These are phyloP conservation scores for Neosilurus hyrtlii DNA, from an alignment of 2,797 vertebrate genomes.

Conservation along the genomic window DNA sequence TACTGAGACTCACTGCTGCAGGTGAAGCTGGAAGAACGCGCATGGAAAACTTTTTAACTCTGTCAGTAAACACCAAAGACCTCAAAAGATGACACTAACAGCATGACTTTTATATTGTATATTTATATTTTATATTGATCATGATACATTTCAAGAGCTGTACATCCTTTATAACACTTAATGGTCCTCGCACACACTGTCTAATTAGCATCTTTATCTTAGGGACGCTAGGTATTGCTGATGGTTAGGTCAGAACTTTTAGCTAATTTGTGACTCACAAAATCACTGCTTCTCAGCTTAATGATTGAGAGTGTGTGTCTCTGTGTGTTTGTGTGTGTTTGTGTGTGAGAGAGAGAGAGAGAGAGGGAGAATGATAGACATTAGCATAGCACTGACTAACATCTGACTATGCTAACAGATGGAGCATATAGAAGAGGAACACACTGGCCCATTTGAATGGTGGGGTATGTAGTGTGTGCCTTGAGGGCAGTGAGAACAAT, in stretches of 20 bases:
- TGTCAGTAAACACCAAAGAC: not conserved
- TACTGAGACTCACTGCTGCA: not conserved
- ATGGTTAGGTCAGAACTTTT: conserved; percentile 21
- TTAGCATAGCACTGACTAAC: conserved; percentile 35
- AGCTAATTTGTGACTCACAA: conserved; percentile 35
- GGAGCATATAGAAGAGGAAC: conserved; percentile 52
- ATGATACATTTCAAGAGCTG: conserved; percentile 59
- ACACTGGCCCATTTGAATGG: not conserved
- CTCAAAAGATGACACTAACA: not conserved
- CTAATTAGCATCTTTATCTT: conserved; percentile 63
- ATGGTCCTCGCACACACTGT: conserved; percentile 65
- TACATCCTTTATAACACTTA: conserved; percentile 63
- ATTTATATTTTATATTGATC: not conserved
- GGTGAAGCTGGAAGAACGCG: not conserved
- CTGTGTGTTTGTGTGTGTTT: too few relatives aligned
- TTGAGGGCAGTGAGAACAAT: conserved; percentile 43
- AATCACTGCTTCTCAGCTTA: conserved; percentile 26
- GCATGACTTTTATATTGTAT: not conserved
- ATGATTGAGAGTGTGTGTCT: not conserved
- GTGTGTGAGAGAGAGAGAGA: not conserved
- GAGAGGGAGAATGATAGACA: not conserved
- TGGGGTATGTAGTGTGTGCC: not conserved
- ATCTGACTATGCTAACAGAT: conserved; percentile 55
- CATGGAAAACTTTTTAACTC: not conserved
- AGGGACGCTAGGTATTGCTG: conserved; percentile 39